Conservation (phyloP, 2,888 invertebrate species). For the Watsonalla binaria region DNA sequence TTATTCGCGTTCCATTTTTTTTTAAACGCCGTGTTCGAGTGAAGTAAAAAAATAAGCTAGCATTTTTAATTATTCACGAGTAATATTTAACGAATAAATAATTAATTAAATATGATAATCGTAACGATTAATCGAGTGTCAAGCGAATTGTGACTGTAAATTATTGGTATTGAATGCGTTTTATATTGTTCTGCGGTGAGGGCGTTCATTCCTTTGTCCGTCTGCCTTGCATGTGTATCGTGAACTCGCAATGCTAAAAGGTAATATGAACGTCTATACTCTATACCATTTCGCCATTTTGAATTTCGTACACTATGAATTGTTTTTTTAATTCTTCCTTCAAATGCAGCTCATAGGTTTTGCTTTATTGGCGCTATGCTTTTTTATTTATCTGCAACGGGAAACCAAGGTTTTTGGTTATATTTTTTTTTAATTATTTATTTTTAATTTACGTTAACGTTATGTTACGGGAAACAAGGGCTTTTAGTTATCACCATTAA, state of each 20-base stretch:
- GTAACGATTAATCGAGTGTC: not conserved
- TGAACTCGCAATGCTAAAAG: slow-evolving; percentile 33
- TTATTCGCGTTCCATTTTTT: not conserved
- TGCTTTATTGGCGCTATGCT: too few relatives aligned
- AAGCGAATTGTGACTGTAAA: not conserved
- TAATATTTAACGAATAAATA: too few relatives aligned
- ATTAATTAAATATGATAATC: too few relatives aligned
- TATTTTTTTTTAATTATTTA: too few relatives aligned
- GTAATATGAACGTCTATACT: slow-evolving; percentile 34
- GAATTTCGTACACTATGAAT: slow-evolving; percentile 4
- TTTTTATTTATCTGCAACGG: too few relatives aligned
- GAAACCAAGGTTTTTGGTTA: too few relatives aligned
- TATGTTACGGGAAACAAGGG: too few relatives aligned
- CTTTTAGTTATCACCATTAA: too few relatives aligned
- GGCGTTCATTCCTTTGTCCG: slow-evolving; percentile 43
- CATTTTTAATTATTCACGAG: too few relatives aligned
- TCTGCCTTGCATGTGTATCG: slow-evolving; percentile 38
- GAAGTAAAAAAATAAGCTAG: too few relatives aligned
- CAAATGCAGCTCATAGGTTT: too few relatives aligned
- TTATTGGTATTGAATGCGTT: not conserved
- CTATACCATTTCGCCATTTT: slow-evolving; percentile 30
- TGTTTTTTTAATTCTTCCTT: not conserved
- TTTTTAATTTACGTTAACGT: too few relatives aligned
- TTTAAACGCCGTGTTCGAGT: not conserved
- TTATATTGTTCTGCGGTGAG: not conserved